Percentiles rank a stretch among this genome's conserved stretches.
Conservation (phyloP, 2,113 vertebrate species). For the Leucopternis melanops region DNA sequence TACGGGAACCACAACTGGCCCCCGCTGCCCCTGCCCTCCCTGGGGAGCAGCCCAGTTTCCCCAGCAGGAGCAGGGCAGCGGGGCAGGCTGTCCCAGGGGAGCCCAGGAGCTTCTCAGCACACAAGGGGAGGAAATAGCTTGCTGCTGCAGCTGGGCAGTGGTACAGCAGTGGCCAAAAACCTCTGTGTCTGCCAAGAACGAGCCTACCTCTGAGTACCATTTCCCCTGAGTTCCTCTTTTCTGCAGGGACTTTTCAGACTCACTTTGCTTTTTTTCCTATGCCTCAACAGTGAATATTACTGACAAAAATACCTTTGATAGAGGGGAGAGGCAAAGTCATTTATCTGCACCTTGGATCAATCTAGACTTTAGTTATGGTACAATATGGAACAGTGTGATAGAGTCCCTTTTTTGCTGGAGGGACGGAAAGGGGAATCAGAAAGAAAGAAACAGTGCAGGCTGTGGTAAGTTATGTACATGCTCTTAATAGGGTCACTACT, state of each 20-base stretch:
- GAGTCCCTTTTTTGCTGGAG: background rate
- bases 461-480: background rate
- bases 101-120: background rate
- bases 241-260: background rate
- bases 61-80: background rate
- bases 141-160: background rate
- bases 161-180: background rate
- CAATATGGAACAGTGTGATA: background rate
- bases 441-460: background rate
- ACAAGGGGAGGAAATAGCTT: background rate
- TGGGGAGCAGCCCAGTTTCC: background rate
- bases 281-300: background rate
- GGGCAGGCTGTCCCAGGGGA: background rate
- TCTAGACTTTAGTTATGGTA: background rate
- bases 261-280: background rate
- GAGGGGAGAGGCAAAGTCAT: background rate
- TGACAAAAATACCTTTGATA: background rate
- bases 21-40: background rate
- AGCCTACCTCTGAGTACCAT: background rate
- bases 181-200: background rate
- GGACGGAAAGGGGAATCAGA: background rate
- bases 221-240: background rate
- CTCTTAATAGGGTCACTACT: background rate
- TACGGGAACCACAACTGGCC: fast-evolving
- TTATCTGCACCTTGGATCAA: background rate